Base-by-base conservation (phyloP, 2,113 vertebrate species). In the Caranx ignobilis region DNA sequence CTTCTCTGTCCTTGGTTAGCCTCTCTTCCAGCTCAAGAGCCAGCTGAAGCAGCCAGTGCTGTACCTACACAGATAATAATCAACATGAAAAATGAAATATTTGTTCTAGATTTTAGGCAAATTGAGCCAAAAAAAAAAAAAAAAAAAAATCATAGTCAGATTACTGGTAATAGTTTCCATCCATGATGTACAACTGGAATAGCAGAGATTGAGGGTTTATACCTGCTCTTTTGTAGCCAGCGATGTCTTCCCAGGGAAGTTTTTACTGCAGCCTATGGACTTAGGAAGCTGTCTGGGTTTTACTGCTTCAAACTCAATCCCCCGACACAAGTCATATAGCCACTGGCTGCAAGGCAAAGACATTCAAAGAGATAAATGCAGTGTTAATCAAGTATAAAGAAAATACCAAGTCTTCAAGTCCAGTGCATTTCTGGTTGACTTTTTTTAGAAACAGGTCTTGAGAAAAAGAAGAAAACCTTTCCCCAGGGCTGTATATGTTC, bases 211-310 rank as follows among this genome's bases (percentile, higher is more conserved):
- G 10, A 26, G 19, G 15, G 55, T 0, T 63, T 81, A 10, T 88
- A 98, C 98, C 96, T 97, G 95, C 1, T 96, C 95, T 84, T 87
- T 95, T 0, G 96, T 96, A 75, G 92, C 91, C 83, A 99, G 92
- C 2, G 97, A 96, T 2, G 94, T 93, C 75, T 89, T 97, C 69
- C 98, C 97, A 18, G 94, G 94, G 74, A 99, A 99, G 87, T 96
- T 98, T 91, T 99, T 99, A 92, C 98, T 97, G 89, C 97, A 99
- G 82, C 98, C 97, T 63, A 99, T 96, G 48, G 97, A 98, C 91
- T 96, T 97, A 1, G 97, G 96, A 72, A 99, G 91, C 73, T 97
- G 95, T 37, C 98, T 94, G 59, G 97, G 96, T 91, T 96, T 98
- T 52, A 99, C 97, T 5, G 97, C 95, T 81, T 99, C 98, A 35